Evolutionary conservation across 2,113 vertebrate genomes (phyloP), one percentile per base, ranked within the genome.

Genomic region (Dasyurus viverrinus): DNA sequence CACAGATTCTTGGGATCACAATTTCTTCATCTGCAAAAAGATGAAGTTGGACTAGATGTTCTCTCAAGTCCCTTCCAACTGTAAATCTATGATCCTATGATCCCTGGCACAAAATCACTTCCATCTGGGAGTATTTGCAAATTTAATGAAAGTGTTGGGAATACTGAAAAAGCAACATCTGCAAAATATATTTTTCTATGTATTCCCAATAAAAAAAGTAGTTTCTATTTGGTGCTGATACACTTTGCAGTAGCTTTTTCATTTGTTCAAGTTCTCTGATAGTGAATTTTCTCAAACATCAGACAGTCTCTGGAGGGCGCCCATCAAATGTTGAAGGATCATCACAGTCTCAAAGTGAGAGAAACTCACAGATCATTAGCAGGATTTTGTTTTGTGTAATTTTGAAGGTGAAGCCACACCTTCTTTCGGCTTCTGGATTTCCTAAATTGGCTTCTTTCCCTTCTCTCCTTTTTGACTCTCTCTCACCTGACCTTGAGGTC

Each of bases 241-340:
- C 54, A 89, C 90, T 95, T 95, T 93, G 94, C 57, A 55, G 27
- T 94, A 92, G 53, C 89, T 26, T 91, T 53, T 96, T 95, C 94
- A 93, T 96, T 92, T 93, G 90, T 95, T 95, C 55, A 90, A 91
- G 76, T 96, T 90, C 91, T 93, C 55, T 94, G 92, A 94, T 93
- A 95, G 92, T 92, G 94, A 90, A 90, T 96, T 96, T 92, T 93
- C 93, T 93, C 90, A 46, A 90, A 96, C 92, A 84, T 93, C 93
- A 96, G 95, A 96, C 94, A 92, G 90, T 42, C 19, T 84, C 68
- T 84, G n/a, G 36, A 42, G 68, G n/a, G n/a, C 42, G 68, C n/a
- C 68, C 16, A 23, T 19, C 36, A 84, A 84, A n/a, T 7, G 36
- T 36, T n/a, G 68, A 76, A n/a, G 16, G 16, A n/a, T n/a, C 68